Conservation (phyloP, 2,888 invertebrate genomes). For the Drosophila neutralis region DNA sequence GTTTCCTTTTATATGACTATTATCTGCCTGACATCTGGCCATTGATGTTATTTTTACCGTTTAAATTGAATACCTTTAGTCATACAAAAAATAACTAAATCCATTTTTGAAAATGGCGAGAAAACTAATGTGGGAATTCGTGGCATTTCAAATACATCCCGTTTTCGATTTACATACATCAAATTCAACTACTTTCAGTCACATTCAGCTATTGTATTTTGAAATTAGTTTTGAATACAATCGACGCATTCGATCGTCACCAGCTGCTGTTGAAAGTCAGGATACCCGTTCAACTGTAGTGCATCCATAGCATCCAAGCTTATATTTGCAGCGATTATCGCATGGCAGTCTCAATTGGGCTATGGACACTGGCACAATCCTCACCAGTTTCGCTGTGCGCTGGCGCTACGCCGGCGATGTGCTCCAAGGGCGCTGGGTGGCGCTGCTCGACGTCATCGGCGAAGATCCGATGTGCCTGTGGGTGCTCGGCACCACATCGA, state of each 20-base stretch:
- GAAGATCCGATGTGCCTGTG: conserved; percentile 88
- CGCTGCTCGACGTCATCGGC: conserved; percentile 87
- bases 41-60: too few species aligned
- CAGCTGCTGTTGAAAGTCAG: not conserved
- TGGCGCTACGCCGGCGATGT: conserved; percentile 88
- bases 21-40: too few species aligned
- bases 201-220: not conserved
- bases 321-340: not conserved
- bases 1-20: not conserved
- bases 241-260: not conserved
- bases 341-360: conserved; percentile 25
- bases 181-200: not conserved
- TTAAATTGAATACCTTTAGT: not conserved
- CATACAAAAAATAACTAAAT: not conserved
- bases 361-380: conserved; percentile 34
- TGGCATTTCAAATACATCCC: not conserved
- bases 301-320: not conserved
- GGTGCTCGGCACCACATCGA: conserved; percentile 86
- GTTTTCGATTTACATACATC: not conserved
- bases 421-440: conserved; percentile 91
- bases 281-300: conserved; percentile 11
- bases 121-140: not conserved
- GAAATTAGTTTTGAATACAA: not conserved
- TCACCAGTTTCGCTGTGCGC: conserved; percentile 84
- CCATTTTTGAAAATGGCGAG: not conserved